Conservation (phyloP, 2,888 invertebrate species). For the Acleris emargana region DNA sequence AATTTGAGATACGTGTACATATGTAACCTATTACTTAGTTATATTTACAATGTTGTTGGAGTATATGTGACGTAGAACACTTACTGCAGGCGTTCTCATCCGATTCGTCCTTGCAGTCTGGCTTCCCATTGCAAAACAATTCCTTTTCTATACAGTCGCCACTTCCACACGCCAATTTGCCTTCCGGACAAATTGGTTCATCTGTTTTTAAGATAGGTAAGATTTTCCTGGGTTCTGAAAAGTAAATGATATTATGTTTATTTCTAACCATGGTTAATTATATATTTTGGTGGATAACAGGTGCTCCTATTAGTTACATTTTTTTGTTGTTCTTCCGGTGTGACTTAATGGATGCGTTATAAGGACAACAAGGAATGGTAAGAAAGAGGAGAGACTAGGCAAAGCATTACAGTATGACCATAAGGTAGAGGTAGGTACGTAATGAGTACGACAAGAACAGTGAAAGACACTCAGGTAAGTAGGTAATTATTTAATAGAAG, state of each 20-base stretch:
- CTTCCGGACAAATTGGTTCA: slow-evolving; percentile 95
- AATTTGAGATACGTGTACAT: too few relatives aligned
- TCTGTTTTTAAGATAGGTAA: slow-evolving; percentile 95
- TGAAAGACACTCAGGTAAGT: slow-evolving; percentile 39
- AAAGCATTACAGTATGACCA: slow-evolving; percentile 40
- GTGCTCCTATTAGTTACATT: too few relatives aligned
- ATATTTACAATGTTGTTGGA: neutral
- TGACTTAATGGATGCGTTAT: slow-evolving; percentile 50
- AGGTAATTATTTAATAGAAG: slow-evolving; percentile 37
- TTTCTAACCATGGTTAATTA: neutral
- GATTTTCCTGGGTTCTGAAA: slow-evolving; percentile 94
- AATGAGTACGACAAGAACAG: slow-evolving; percentile 43
- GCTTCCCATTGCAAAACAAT: slow-evolving; percentile 96
- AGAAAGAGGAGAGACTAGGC: slow-evolving; percentile 41
- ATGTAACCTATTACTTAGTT: neutral
- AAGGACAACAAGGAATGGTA: slow-evolving; percentile 32
- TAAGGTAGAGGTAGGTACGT: slow-evolving; percentile 51
- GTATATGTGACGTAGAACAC: slow-evolving; percentile 68
- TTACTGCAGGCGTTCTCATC: slow-evolving; percentile 98
- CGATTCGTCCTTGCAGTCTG: slow-evolving; percentile 96
- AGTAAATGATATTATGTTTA: slow-evolving; percentile 13
- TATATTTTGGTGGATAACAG: slow-evolving; percentile 14
- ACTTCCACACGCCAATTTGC: slow-evolving; percentile 95
- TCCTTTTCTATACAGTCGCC: slow-evolving; percentile 96
- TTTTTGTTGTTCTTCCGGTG: slow-evolving; percentile 48